Percentiles rank a stretch among this genome's conserved stretches.
phyloP scores from a whole-genome alignment of 2,797 vertebrate genomes.

The Squalus acanthias region DNA sequence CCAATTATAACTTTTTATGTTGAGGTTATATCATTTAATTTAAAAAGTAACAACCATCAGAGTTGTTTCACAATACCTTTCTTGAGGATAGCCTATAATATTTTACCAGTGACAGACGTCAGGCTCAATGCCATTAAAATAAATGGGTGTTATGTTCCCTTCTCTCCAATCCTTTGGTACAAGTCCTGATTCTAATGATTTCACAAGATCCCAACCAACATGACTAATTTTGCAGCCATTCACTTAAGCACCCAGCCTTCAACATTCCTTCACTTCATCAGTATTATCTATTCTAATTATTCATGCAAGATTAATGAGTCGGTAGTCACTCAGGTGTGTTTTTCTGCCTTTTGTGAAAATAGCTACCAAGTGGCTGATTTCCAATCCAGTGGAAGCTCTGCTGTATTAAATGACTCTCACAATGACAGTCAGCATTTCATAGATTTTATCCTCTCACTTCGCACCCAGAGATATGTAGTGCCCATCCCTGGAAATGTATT shows the following conservation, averaged over 20 bases:
- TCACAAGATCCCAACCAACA: neutral
- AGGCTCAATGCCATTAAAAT: neutral
- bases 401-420: neutral
- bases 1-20: neutral
- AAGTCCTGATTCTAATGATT: neutral
- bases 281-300: neutral
- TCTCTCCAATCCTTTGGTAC: neutral
- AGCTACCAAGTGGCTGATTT: neutral
- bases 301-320: neutral
- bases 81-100: neutral
- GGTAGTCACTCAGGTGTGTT: neutral
- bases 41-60: neutral
- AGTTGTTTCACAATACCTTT: neutral
- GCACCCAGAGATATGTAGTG: neutral
- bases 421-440: neutral
- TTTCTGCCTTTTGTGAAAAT: neutral
- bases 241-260: neutral
- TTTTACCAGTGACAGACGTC: neutral
- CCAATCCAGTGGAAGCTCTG: neutral
- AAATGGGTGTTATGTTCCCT: neutral
- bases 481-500: neutral
- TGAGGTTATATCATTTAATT: neutral
- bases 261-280: neutral
- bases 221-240: neutral
- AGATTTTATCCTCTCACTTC: neutral